Conservation (phyloP, 2,888 invertebrate genomes). For the Villa cingulata region DNA sequence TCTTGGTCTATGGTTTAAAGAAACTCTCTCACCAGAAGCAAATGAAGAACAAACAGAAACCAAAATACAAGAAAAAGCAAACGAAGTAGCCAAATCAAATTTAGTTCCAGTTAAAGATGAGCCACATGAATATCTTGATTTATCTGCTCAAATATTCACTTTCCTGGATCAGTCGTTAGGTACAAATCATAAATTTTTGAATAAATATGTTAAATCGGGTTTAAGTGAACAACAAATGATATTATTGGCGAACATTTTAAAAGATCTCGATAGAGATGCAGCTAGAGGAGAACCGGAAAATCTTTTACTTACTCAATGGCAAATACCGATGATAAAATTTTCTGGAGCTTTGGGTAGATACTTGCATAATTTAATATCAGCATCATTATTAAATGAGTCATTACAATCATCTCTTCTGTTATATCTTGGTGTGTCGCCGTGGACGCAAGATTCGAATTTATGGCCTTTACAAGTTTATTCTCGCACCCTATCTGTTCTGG, state of each 20-base stretch:
- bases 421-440: slow-evolving; percentile 62
- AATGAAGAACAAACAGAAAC: slow-evolving; percentile 45
- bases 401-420: slow-evolving; percentile 57
- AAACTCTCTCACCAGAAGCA: slow-evolving; percentile 63
- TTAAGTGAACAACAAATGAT: slow-evolving; percentile 78
- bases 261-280: slow-evolving; percentile 82
- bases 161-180: slow-evolving; percentile 67
- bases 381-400: slow-evolving; percentile 49
- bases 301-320: slow-evolving; percentile 38
- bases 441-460: slow-evolving; percentile 47
- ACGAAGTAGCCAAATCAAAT: slow-evolving; percentile 38
- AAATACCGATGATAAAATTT: slow-evolving; percentile 33
- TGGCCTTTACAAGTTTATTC: slow-evolving; percentile 70
- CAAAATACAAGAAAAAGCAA: slow-evolving; percentile 40
- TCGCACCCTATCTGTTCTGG: slow-evolving; percentile 66
- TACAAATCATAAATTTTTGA: slow-evolving; percentile 41
- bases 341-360: slow-evolving; percentile 35
- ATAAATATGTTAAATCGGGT: slow-evolving; percentile 51
- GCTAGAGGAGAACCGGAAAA: slow-evolving; percentile 56
- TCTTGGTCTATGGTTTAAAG: slow-evolving; percentile 83
- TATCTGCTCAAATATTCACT: slow-evolving; percentile 75
- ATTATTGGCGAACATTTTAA: slow-evolving; percentile 72
- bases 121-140: slow-evolving; percentile 72
- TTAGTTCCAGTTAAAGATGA: slow-evolving; percentile 66
- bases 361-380: slow-evolving; percentile 56